Conservation (phyloP, 1,140 invertebrate species). For the Drosophila virilis region DNA sequence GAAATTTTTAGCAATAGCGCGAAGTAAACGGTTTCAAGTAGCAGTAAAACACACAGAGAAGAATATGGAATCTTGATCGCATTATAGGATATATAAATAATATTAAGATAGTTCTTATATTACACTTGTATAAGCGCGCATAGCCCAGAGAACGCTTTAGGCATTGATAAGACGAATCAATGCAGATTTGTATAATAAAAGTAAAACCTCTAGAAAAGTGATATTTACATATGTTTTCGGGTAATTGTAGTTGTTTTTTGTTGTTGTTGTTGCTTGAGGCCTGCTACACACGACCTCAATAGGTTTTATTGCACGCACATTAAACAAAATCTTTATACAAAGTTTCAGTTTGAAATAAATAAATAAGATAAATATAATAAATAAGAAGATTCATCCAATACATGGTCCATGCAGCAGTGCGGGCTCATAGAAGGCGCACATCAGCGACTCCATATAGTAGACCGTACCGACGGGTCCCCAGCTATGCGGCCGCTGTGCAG, state of each 20-base stretch:
- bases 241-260: background rate
- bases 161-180: constrained; percentile 35
- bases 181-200: constrained; percentile 19
- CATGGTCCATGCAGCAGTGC: constrained; percentile 83
- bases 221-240: constrained; percentile 54
- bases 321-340: constrained; percentile 63
- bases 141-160: constrained; percentile 44
- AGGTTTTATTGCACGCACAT: constrained; percentile 70
- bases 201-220: constrained; percentile 45
- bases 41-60: constrained; percentile 29
- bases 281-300: constrained; percentile 66
- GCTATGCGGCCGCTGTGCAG: constrained; percentile 72
- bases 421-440: constrained; percentile 76
- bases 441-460: constrained; percentile 78
- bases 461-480: constrained; percentile 83
- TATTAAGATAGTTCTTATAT: constrained; percentile 41
- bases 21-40: background rate
- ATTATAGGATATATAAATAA: background rate
- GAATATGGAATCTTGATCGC: constrained; percentile 2
- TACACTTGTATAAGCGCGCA: constrained; percentile 70
- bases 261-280: constrained; percentile 21
- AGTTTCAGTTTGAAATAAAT: constrained; percentile 34
- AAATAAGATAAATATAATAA: constrained; percentile 5
- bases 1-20: background rate
- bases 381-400: constrained; percentile 76